A percentile compares a stretch with the other conserved stretches of the same genome.
These are phyloP conservation scores for Eilema depressum DNA, from an alignment of 2,888 invertebrate genomes.

Conservation along the genomic window DNA sequence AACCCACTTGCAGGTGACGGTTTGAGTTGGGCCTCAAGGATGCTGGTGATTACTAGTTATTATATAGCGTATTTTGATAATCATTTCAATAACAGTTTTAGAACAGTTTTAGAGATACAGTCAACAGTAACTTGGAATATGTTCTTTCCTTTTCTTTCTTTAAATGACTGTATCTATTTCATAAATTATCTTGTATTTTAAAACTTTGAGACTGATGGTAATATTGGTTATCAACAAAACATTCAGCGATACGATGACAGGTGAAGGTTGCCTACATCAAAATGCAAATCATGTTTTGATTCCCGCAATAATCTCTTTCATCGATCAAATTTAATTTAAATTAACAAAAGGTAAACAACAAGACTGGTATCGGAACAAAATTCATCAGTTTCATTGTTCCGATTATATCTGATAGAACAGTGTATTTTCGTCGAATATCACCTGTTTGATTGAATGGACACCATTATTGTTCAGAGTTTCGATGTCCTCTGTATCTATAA, in stretches of 20 bases:
- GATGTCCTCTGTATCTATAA: neutral
- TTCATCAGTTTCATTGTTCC: constrained; percentile 5
- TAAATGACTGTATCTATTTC: no score
- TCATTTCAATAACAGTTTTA: no score
- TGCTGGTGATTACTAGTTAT: no score
- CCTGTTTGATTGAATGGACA: neutral
- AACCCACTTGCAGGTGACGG: no score
- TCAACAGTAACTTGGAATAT: no score
- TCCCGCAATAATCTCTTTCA: constrained; percentile 5
- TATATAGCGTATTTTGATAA: no score
- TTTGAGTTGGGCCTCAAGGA: no score
- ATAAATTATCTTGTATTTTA: neutral
- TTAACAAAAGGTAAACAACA: constrained; percentile 38
- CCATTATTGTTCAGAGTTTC: neutral
- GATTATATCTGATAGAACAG: neutral
- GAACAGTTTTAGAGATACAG: no score
- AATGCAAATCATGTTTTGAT: neutral
- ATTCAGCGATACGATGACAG: neutral
- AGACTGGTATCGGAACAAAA: constrained; percentile 9
- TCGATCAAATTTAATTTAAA: constrained; percentile 38
- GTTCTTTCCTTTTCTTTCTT: no score
- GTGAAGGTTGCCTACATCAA: constrained; percentile 10
- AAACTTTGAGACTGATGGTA: neutral
- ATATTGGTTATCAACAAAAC: neutral
- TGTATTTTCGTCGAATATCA: neutral